Conservation (phyloP, 2,888 invertebrate species). For the Ichneumon xanthorius region DNA sequence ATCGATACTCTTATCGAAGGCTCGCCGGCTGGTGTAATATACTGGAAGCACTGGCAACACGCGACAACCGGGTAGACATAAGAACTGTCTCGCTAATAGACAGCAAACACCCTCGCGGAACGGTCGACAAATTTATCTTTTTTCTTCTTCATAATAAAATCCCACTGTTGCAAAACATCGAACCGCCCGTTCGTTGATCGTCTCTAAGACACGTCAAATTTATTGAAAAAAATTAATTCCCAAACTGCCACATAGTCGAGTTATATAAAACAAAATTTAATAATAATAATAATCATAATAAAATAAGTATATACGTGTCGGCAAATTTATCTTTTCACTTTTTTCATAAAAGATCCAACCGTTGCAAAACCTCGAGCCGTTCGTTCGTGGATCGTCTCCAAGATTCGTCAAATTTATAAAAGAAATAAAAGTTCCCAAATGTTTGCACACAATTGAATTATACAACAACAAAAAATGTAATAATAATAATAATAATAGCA, state of each 20-base stretch:
- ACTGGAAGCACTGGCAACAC: background rate
- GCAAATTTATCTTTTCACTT: constrained; percentile 4
- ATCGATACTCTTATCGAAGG: constrained; percentile 74
- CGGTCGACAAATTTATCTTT: constrained; percentile 10
- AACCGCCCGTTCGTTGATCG: background rate
- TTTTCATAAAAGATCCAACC: background rate
- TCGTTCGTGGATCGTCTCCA: background rate
- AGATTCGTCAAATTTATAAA: background rate
- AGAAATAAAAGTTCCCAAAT: background rate
- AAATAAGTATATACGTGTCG: background rate
- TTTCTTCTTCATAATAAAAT: background rate
- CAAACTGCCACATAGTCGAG: background rate
- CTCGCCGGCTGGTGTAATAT: constrained; percentile 11
- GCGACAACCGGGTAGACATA: constrained; percentile 6
- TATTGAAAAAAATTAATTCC: background rate
- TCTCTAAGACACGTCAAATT: background rate
- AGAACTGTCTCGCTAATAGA: constrained; percentile 10
- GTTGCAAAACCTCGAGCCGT: background rate
- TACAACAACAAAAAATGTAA: background rate
- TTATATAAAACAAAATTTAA: background rate
- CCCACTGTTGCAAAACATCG: constrained; percentile 3
- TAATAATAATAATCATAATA: background rate
- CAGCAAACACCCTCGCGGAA: constrained; percentile 14
- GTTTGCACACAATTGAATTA: background rate
- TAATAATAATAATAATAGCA: background rate